These are phyloP conservation scores for Sylvia borin DNA, from an alignment of 2,797 vertebrate species.

Conservation along the genomic window DNA sequence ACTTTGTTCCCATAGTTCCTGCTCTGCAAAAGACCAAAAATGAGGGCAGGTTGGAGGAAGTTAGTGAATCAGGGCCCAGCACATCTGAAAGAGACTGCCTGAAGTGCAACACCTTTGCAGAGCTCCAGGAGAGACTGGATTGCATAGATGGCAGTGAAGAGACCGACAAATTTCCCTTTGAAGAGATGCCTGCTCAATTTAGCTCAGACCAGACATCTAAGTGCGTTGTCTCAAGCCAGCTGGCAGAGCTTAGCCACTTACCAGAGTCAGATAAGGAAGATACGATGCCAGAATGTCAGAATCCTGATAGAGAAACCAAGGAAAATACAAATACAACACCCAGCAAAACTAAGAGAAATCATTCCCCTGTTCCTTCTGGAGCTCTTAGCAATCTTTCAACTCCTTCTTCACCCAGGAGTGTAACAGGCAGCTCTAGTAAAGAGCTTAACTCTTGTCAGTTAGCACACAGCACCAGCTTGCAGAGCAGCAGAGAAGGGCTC, in stretches of 20 bases:
- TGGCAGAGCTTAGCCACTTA: constrained; percentile 55
- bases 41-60: constrained; percentile 70
- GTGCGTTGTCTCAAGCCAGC: constrained; percentile 66
- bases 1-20: constrained; percentile 95
- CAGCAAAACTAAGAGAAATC: constrained; percentile 80
- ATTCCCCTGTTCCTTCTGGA: constrained; percentile 67
- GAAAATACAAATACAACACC: constrained; percentile 81
- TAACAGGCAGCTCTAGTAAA: constrained; percentile 81
- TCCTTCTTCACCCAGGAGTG: constrained; percentile 83
- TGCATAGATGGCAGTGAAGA: constrained; percentile 95
- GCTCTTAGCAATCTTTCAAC: constrained; percentile 72
- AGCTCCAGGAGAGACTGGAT: constrained; percentile 94
- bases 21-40: constrained; percentile 87
- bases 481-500: constrained; percentile 89
- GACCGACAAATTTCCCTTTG: constrained; percentile 86
- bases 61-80: constrained; percentile 56
- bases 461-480: constrained; percentile 83
- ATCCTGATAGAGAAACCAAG: constrained; percentile 80
- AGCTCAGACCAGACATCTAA: constrained; percentile 68
- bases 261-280: constrained; percentile 75
- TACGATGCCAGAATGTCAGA: constrained; percentile 77
- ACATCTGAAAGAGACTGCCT: constrained; percentile 88
- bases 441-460: constrained; percentile 78
- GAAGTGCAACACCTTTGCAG: constrained; percentile 97
- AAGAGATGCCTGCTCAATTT: constrained; percentile 75